Evolutionary conservation across 37 sponge, comb jelly and placozoan species (phyloP).

Genomic region (Spongia lamella): DNA sequence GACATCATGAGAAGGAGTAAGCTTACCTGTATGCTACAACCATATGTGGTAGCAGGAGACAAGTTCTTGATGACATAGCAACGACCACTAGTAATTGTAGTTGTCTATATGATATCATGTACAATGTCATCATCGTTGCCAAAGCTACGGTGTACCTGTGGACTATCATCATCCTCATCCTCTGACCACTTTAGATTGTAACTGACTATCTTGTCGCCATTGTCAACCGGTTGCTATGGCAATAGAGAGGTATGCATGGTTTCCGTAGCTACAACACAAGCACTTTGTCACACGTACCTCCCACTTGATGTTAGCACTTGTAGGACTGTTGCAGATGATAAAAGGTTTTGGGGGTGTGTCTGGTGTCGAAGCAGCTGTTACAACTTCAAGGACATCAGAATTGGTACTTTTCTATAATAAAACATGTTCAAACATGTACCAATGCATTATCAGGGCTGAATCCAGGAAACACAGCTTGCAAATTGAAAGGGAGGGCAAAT

Average conservation of each 20-base stretch:
- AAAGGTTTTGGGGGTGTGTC: slow-evolving; percentile 20
- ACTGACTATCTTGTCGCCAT: slow-evolving; percentile 17
- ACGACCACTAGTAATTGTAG: no score
- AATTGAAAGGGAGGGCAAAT: background rate
- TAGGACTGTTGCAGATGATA: slow-evolving; percentile 14
- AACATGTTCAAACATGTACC: background rate
- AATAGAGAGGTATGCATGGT: background rate
- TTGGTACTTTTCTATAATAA: slow-evolving; percentile 27
- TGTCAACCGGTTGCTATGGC: no score
- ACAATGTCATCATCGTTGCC: no score
- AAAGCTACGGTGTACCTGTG: no score
- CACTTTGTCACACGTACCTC: slow-evolving; percentile 53
- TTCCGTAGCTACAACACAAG: background rate
- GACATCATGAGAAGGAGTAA: no score
- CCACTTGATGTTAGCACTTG: slow-evolving; percentile 35
- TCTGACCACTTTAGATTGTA: slow-evolving; percentile 1
- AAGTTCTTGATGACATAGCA: no score
- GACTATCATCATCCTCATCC: no score
- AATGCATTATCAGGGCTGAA: background rate
- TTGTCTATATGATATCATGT: no score
- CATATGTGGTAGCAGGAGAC: no score
- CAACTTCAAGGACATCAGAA: background rate
- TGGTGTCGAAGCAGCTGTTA: slow-evolving; percentile 52
- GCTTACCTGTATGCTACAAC: slow-evolving; percentile 59
- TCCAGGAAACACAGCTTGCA: background rate